A percentile compares a stretch with the other conserved stretches of the same genome.
phyloP scores from a whole-genome alignment of 2,888 invertebrate species.

The Microctonus hyperodae region DNA sequence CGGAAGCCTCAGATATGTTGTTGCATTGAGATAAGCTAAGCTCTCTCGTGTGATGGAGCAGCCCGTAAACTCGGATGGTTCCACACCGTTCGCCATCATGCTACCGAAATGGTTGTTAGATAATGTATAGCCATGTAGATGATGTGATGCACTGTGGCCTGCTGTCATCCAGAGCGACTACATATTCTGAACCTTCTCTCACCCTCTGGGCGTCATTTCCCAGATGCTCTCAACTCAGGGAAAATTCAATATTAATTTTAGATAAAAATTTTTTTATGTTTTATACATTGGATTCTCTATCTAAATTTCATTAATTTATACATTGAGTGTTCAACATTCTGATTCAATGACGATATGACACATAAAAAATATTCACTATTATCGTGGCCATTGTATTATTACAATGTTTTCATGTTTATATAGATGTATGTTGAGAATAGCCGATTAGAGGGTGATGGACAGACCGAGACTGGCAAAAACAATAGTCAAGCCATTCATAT shows the following conservation, averaged over 20 bases:
- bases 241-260: conserved; percentile 23
- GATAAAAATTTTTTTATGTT: neutral
- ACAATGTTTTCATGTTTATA: no score
- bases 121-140: conserved; percentile 53
- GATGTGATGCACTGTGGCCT: conserved; percentile 15
- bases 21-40: conserved; percentile 61
- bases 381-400: no score
- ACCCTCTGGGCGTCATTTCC: neutral
- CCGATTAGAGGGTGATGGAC: neutral
- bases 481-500: conserved; percentile 32
- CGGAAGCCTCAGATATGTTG: conserved; percentile 60
- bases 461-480: conserved; percentile 40
- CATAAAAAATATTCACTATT: neutral
- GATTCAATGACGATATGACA: neutral
- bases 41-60: conserved; percentile 59
- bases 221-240: neutral
- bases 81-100: conserved; percentile 48
- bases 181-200: neutral
- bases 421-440: neutral
- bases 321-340: no score
- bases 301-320: no score
- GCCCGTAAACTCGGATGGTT: conserved; percentile 57
- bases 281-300: neutral
- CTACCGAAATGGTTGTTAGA: conserved; percentile 58
- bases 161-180: conserved; percentile 10